phyloP scores from a whole-genome alignment of 2,113 vertebrate species.

The Macaca fascicularis region DNA sequence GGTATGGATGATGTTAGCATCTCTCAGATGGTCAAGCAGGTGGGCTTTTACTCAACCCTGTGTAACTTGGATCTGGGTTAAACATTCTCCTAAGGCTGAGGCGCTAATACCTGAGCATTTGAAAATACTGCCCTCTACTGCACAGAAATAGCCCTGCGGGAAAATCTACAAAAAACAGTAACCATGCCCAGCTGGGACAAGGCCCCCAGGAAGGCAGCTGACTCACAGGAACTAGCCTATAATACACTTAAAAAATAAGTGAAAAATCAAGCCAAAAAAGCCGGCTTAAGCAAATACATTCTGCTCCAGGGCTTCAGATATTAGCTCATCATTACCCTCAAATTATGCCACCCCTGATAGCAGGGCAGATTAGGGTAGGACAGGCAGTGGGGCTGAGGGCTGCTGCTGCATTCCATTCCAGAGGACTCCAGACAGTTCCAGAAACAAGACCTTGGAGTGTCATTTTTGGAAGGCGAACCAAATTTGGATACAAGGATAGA shows the following conservation, averaged over 20 bases:
- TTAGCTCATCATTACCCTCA: background rate
- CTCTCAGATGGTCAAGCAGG: background rate
- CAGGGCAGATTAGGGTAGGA: background rate
- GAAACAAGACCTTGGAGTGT: background rate
- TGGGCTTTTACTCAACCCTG: background rate
- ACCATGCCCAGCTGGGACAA: background rate
- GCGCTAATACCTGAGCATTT: background rate
- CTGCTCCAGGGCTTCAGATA: background rate
- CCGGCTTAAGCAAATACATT: background rate
- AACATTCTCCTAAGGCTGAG: background rate
- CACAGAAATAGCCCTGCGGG: background rate
- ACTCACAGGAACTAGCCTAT: conserved; percentile 45
- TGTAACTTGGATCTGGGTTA: background rate
- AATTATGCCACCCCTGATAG: background rate
- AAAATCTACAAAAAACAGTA: background rate
- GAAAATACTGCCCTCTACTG: conserved; percentile 69
- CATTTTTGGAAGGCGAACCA: background rate
- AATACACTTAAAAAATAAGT: background rate
- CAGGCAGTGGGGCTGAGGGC: background rate
- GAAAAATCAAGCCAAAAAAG: background rate
- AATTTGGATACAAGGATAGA: background rate
- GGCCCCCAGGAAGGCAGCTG: background rate
- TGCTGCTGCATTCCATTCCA: background rate
- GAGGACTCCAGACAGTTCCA: background rate
- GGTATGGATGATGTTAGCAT: background rate